These are phyloP conservation scores for Aldabrachelys gigantea DNA, from an alignment of 2,113 vertebrate species.

Conservation along the genomic window DNA sequence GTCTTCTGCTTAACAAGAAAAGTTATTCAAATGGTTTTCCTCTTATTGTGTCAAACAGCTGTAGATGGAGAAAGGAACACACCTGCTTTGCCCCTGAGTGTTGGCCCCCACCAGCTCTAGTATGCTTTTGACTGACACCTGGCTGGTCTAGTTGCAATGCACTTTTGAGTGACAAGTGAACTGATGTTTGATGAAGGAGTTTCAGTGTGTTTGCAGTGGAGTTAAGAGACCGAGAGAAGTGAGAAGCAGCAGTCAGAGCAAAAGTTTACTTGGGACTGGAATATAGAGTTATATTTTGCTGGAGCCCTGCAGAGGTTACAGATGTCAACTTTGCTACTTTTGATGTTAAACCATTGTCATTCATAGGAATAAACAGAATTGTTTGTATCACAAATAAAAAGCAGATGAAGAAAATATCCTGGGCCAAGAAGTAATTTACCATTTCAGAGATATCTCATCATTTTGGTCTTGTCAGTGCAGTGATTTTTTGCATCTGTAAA, in stretches of 20 bases:
- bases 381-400: not conserved
- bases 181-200: not conserved
- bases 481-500: not conserved
- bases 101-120: not conserved
- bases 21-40: not conserved
- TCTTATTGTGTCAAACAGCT: conserved; percentile 12
- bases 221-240: not conserved
- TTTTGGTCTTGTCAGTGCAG: not conserved
- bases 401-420: not conserved
- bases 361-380: not conserved
- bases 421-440: not conserved
- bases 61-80: conserved; percentile 24
- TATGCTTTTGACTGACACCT: not conserved
- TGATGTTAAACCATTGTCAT: not conserved
- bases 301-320: not conserved
- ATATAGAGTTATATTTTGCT: not conserved
- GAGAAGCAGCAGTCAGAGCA: not conserved
- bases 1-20: conserved; percentile 59
- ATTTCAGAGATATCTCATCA: not conserved
- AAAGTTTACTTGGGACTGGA: not conserved
- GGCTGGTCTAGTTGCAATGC: not conserved
- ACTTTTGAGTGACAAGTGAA: conserved; percentile 8
- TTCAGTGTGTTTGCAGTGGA: not conserved
- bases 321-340: not conserved
- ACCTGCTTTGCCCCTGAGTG: not conserved